phyloP scores from a whole-genome alignment of 1,140 invertebrate species.

The Armadillidium nasatum region DNA sequence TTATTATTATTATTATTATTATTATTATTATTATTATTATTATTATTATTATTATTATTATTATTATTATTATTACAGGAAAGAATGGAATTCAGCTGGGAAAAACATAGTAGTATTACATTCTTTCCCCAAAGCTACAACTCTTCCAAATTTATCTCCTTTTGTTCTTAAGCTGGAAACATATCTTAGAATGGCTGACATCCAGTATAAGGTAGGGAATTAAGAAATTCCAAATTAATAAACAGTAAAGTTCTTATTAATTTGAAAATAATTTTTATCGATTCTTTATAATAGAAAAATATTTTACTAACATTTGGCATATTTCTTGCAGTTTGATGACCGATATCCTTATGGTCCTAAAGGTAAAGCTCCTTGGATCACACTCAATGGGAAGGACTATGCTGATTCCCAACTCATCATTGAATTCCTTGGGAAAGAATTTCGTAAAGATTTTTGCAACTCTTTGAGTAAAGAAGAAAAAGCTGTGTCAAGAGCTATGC shows the following conservation, averaged over 20 bases:
- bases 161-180: slow-evolving; percentile 48
- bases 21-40: no score
- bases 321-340: slow-evolving; percentile 1
- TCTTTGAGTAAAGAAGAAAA: slow-evolving; percentile 45
- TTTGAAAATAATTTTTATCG: not conserved
- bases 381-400: slow-evolving; percentile 47
- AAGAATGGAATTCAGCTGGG: slow-evolving; percentile 32
- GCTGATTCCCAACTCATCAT: slow-evolving; percentile 50
- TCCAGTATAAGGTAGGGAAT: slow-evolving; percentile 44
- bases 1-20: no score
- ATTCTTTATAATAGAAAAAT: not conserved
- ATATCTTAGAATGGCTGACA: slow-evolving; percentile 47
- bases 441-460: slow-evolving; percentile 45
- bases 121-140: slow-evolving; percentile 32
- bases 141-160: slow-evolving; percentile 46
- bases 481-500: slow-evolving; percentile 47
- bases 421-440: slow-evolving; percentile 46
- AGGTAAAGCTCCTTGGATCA: slow-evolving; percentile 48
- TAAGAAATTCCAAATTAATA: not conserved
- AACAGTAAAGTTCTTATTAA: not conserved
- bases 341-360: slow-evolving; percentile 13
- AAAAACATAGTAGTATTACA: slow-evolving; percentile 45
- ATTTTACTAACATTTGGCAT: not conserved
- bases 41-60: not conserved
- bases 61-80: slow-evolving; percentile 26